Percentiles rank a stretch among this genome's conserved stretches.
These are phyloP conservation scores for Drosophila ercepeae DNA, from an alignment of 1,140 invertebrate species.

Conservation along the genomic window DNA sequence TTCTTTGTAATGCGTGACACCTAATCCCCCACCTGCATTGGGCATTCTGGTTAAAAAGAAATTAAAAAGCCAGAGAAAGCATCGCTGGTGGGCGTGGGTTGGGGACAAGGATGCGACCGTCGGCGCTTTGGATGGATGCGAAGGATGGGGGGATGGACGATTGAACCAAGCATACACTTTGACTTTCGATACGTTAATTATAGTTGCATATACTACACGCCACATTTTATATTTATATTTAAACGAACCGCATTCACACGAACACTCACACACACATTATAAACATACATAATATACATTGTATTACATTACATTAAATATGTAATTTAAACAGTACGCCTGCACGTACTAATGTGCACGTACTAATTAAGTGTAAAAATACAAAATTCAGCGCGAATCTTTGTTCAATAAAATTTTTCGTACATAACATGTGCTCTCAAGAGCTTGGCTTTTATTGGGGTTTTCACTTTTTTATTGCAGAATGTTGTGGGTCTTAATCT, in stretches of 20 bases:
- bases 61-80: not conserved
- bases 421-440: slow-evolving; percentile 27
- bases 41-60: not conserved
- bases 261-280: slow-evolving; percentile 37
- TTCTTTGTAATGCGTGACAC: not conserved
- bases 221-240: slow-evolving; percentile 52
- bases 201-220: slow-evolving; percentile 42
- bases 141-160: not conserved
- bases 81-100: not conserved
- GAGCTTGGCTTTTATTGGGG: not conserved
- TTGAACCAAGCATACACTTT: not conserved
- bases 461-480: too few relatives aligned
- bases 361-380: slow-evolving; percentile 63
- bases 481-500: too few relatives aligned
- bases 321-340: slow-evolving; percentile 59
- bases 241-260: slow-evolving; percentile 41
- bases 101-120: not conserved
- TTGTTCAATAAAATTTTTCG: slow-evolving; percentile 61
- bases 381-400: slow-evolving; percentile 55
- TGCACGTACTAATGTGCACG: slow-evolving; percentile 52
- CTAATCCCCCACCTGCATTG: not conserved
- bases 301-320: slow-evolving; percentile 54
- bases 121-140: too few relatives aligned
- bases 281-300: slow-evolving; percentile 52
- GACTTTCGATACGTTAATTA: slow-evolving; percentile 33